Percentiles rank a stretch among this genome's conserved stretches.
These are phyloP conservation scores for Siniperca undulata DNA, from an alignment of 2,797 vertebrate species.

Conservation along the genomic window DNA sequence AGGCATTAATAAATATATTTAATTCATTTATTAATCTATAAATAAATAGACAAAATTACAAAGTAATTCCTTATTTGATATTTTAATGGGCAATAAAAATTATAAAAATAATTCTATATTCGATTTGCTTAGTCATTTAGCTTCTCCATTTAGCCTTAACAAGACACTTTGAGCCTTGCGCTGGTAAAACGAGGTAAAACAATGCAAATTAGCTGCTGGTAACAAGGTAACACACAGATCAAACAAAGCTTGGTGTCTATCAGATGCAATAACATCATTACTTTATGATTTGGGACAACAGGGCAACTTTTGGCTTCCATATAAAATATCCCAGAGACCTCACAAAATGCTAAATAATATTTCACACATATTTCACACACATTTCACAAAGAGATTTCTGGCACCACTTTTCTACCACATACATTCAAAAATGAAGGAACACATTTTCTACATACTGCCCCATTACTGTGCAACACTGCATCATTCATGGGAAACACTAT, in stretches of 20 bases:
- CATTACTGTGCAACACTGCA: not conserved
- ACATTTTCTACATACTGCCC: not conserved
- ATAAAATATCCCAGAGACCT: not conserved
- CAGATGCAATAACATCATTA: not conserved
- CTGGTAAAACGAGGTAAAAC: too few species aligned
- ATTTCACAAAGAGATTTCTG: not conserved
- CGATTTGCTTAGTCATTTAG: too few species aligned
- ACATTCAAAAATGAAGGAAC: not conserved
- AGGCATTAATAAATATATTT: too few species aligned
- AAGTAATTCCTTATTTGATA: too few species aligned
- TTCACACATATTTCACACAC: not conserved
- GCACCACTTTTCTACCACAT: not conserved
- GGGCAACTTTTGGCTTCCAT: not conserved
- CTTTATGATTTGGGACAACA: not conserved
- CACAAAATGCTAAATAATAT: not conserved
- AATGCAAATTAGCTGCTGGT: too few species aligned
- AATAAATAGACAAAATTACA: too few species aligned
- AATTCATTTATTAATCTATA: too few species aligned
- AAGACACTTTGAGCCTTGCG: too few species aligned
- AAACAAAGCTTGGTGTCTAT: not conserved
- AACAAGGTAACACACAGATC: not conserved
- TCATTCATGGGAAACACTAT: conserved; percentile 5
- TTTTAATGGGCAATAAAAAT: too few species aligned
- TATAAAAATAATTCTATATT: too few species aligned
- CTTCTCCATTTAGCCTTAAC: too few species aligned